Percentiles rank a stretch among this genome's conserved stretches.
These are phyloP conservation scores for Acrossocheilus fasciatus DNA, from an alignment of 2,797 vertebrate species.

Conservation along the genomic window DNA sequence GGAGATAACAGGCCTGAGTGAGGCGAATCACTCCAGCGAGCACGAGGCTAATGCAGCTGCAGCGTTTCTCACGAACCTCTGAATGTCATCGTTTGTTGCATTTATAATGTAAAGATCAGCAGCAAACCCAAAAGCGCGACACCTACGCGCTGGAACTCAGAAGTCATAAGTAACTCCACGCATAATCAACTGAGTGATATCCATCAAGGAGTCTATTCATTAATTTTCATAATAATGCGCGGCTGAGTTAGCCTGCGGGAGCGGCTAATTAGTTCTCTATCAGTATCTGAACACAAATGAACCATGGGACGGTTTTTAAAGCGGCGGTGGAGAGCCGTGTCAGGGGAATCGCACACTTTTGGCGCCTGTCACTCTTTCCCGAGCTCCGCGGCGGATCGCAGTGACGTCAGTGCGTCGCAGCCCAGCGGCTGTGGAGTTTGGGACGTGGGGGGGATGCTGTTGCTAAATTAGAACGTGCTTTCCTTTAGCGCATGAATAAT, in stretches of 20 bases:
- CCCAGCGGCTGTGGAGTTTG: slow-evolving; percentile 47
- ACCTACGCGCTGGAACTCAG: not conserved
- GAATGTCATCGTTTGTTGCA: not conserved
- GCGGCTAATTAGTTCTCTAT: slow-evolving; percentile 81
- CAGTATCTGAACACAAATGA: slow-evolving; percentile 58
- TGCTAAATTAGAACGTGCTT: slow-evolving; percentile 66
- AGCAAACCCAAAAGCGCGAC: not conserved
- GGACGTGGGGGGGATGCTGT: slow-evolving; percentile 18
- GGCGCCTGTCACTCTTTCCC: slow-evolving; percentile 23
- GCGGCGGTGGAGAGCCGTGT: not conserved
- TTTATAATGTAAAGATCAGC: slow-evolving; percentile 1
- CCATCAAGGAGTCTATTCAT: slow-evolving; percentile 49
- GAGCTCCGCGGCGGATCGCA: slow-evolving; percentile 3
- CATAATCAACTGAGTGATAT: slow-evolving; percentile 50
- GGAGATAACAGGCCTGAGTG: not conserved
- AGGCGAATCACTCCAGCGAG: not conserved
- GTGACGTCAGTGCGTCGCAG: slow-evolving; percentile 57
- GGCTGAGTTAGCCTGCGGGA: slow-evolving; percentile 78
- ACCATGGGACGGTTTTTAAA: slow-evolving; percentile 41
- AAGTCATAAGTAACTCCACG: slow-evolving; percentile 2
- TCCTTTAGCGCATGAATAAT: slow-evolving; percentile 76
- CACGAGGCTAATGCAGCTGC: not conserved
- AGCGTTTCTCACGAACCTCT: not conserved
- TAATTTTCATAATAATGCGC: slow-evolving; percentile 72
- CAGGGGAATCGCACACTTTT: slow-evolving; percentile 9